phyloP scores from a whole-genome alignment of 2,888 invertebrate genomes.

The Nycteola revayana region DNA sequence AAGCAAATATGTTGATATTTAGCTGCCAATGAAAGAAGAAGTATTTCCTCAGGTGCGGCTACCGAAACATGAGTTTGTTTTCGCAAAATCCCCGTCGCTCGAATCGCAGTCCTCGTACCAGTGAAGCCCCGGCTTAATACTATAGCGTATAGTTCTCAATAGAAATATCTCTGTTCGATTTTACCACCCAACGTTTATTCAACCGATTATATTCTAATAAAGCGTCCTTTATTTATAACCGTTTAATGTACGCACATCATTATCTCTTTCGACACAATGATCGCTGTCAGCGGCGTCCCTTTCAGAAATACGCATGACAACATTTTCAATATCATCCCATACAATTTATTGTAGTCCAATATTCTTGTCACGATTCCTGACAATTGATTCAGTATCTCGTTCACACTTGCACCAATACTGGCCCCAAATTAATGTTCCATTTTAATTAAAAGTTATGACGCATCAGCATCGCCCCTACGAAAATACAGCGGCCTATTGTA shows the following conservation, averaged over 20 bases:
- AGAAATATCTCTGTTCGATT: no score
- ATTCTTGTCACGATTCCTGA: conserved; percentile 46
- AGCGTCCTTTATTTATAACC: conserved; percentile 13
- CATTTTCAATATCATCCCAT: conserved; percentile 48
- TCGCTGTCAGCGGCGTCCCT: conserved; percentile 41
- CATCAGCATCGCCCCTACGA: conserved; percentile 58
- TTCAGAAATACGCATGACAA: conserved; percentile 51
- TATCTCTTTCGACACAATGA: conserved; percentile 25
- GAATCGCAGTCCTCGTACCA: no score
- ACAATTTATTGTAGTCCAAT: conserved; percentile 51
- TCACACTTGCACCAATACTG: conserved; percentile 45
- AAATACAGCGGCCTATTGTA: conserved; percentile 51
- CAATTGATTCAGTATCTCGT: conserved; percentile 51
- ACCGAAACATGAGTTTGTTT: no score
- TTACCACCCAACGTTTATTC: neutral
- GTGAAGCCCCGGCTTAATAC: no score
- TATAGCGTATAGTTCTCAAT: no score
- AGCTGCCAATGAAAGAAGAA: no score
- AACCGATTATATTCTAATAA: conserved; percentile 13
- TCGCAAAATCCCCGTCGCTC: no score
- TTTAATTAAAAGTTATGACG: conserved; percentile 80
- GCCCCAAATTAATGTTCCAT: conserved; percentile 63
- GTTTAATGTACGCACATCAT: conserved; percentile 26
- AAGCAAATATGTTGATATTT: no score
- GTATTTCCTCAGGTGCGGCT: no score